A percentile compares a stretch with the other conserved stretches of the same genome.
Evolutionary conservation across 2,113 vertebrate species (phyloP).

Genomic region (Mormyrus lacerda): DNA sequence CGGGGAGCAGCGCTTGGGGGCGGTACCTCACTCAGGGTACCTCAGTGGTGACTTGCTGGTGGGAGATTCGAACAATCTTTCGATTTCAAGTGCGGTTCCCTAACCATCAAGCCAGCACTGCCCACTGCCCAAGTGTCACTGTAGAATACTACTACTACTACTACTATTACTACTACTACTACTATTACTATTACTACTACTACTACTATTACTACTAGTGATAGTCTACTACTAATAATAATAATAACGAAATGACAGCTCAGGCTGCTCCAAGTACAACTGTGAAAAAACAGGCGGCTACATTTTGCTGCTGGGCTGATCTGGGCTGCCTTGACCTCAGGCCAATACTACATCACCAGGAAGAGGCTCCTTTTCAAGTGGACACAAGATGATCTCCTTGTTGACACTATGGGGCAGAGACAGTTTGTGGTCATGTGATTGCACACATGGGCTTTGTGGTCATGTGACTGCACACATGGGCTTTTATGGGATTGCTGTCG

Average conservation of each 20-base stretch:
- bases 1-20: too few relatives aligned
- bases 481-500: neutral
- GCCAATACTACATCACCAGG: neutral
- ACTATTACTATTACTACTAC: too few relatives aligned
- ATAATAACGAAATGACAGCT: neutral
- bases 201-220: too few relatives aligned
- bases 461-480: neutral
- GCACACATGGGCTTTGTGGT: neutral
- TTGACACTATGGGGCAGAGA: neutral
- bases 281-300: neutral
- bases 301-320: neutral
- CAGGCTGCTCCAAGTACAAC: neutral
- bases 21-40: too few relatives aligned
- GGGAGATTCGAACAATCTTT: too few relatives aligned
- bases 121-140: too few relatives aligned
- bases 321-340: neutral
- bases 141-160: too few relatives aligned
- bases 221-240: neutral
- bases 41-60: too few relatives aligned
- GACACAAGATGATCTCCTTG: neutral
- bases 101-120: too few relatives aligned
- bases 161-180: too few relatives aligned
- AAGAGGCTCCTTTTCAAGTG: neutral
- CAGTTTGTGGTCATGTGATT: neutral
- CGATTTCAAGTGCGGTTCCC: too few relatives aligned